Percentiles rank a stretch among this genome's conserved stretches.
phyloP scores from a whole-genome alignment of 2,113 vertebrate species.

The Connochaetes taurinus region DNA sequence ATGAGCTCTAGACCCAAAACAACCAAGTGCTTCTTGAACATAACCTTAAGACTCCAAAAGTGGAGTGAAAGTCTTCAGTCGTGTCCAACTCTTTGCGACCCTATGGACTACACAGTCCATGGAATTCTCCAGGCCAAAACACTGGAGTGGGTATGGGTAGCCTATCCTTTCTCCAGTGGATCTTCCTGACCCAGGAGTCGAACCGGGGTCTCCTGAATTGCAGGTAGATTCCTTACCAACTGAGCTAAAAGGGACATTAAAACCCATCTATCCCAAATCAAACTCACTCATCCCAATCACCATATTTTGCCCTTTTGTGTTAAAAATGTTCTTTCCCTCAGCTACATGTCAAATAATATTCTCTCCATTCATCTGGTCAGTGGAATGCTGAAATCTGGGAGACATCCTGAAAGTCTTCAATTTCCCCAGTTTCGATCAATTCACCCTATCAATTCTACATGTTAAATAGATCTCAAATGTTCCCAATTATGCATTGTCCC shows the following conservation, averaged over 20 bases:
- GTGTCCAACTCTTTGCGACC: neutral
- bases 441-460: too few relatives aligned
- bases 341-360: neutral
- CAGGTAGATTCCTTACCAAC: neutral
- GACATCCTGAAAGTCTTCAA: neutral
- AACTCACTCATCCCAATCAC: neutral
- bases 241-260: neutral
- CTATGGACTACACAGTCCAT: neutral
- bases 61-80: neutral
- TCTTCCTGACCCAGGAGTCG: neutral
- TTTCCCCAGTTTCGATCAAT: neutral
- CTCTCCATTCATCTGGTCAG: neutral
- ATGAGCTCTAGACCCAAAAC: neutral
- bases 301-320: neutral
- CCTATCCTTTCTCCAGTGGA: neutral
- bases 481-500: neutral
- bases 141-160: neutral
- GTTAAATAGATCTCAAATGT: neutral
- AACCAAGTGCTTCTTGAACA: neutral
- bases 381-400: neutral
- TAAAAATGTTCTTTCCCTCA: neutral
- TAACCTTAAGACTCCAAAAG: neutral
- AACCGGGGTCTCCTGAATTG: neutral
- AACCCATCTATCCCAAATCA: neutral
- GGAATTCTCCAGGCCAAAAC: neutral